Base-by-base conservation (phyloP, 2,113 vertebrate genomes). In the Steatornis caripensis region DNA sequence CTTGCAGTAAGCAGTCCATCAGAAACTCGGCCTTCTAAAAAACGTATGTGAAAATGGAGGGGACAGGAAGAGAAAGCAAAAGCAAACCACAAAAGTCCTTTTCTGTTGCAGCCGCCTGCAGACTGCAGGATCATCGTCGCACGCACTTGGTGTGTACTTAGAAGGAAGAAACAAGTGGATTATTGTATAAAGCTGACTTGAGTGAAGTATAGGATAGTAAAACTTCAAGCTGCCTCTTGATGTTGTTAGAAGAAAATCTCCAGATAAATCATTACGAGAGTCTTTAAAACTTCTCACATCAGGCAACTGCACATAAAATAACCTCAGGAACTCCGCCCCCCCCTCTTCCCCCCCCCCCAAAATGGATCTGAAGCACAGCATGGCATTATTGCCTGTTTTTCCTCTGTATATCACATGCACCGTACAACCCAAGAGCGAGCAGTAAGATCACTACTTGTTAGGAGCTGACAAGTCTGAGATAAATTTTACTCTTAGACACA, bases 31-130 rank as follows among this genome's bases (percentile, higher is more conserved):
- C 45, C 61, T 95, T 78, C 69, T 95, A 34, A 84, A 87, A 90
- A 76, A n/a, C 53, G 17, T 21, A 37, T 3, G 79, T 60, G 90
- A 94, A 93, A 90, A 95, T 84, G 74, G 74, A 95, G 60, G 57
- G 48, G 48, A 68, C 55, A 72, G 94, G 95, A 96, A 97, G 65
- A 95, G 93, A 96, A 97, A 95, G 89, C 89, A 95, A 95, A 95
- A 95, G 84, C 74, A 96, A 96, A 86, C 53, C 53, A 70, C 6
- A 0, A 48, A 83, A 93, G 80, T 68, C 36, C 71, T 93, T 90
- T 74, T 62, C 75, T 96, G 68, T 14, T 80, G 46, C 64, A 49
- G 58, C 62, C 18, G 68, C 86, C 68, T 54, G n/a, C 51, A 41
- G 75, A 9, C 58, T 83, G 54, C 58, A 37, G 58, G 60, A 92